Percentiles rank a stretch among this genome's conserved stretches.
phyloP scores from a whole-genome alignment of 2,797 vertebrate genomes.

The Takifugu ocellatus region DNA sequence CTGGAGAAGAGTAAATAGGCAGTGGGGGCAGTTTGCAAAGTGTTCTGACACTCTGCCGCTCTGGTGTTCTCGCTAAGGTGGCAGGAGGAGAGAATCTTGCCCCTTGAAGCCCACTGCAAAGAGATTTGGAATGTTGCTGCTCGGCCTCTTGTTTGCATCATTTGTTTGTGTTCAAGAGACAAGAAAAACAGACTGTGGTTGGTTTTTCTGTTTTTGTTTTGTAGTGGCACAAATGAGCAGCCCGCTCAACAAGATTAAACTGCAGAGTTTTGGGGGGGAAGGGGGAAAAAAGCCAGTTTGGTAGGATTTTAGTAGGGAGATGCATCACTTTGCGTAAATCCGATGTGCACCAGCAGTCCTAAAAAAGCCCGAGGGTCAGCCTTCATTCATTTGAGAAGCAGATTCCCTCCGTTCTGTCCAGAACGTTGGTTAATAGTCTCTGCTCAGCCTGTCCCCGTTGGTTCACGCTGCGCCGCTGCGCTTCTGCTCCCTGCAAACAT shows the following conservation, averaged over 20 bases:
- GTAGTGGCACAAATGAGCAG: slow-evolving; percentile 51
- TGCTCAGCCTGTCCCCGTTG: slow-evolving; percentile 14
- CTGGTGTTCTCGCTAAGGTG: slow-evolving; percentile 65
- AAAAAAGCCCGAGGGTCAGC: slow-evolving; percentile 37
- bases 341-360: slow-evolving; percentile 13
- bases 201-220: slow-evolving; percentile 32
- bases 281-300: too few species aligned
- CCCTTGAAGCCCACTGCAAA: slow-evolving; percentile 54
- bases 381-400: slow-evolving; percentile 34
- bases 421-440: too few species aligned
- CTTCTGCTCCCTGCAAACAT: slow-evolving; percentile 51
- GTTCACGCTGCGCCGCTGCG: slow-evolving; percentile 6
- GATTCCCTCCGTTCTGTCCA: slow-evolving; percentile 38
- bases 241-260: slow-evolving; percentile 37
- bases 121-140: slow-evolving; percentile 54
- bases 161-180: slow-evolving; percentile 27
- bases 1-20: slow-evolving; percentile 56
- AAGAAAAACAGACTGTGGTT: slow-evolving; percentile 22
- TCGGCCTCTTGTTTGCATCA: slow-evolving; percentile 12
- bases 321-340: too few species aligned
- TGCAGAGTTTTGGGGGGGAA: too few species aligned
- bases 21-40: slow-evolving; percentile 50
- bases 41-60: slow-evolving; percentile 51
- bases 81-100: slow-evolving; percentile 44
- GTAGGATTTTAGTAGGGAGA: too few species aligned